Conservation (phyloP, 2,888 invertebrate species). For the Sinohyriopsis cumingii region DNA sequence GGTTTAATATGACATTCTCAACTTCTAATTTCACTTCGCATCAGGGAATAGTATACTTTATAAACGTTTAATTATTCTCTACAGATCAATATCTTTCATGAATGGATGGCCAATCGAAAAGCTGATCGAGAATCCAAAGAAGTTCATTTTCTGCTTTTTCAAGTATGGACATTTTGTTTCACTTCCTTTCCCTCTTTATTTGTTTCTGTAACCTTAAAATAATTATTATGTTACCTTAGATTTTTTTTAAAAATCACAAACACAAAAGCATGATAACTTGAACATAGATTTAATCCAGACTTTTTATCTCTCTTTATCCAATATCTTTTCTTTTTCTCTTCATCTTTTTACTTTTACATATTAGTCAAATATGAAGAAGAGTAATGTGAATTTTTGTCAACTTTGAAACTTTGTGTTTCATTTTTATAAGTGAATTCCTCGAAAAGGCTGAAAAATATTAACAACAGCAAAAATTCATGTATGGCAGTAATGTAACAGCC, state of each 20-base stretch:
- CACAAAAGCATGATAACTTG: background rate
- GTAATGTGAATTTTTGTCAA: too few species aligned
- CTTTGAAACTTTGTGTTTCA: too few species aligned
- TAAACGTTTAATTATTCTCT: constrained; percentile 3
- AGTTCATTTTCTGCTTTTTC: constrained; percentile 60
- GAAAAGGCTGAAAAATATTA: too few species aligned
- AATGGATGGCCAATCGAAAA: constrained; percentile 61
- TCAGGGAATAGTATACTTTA: background rate
- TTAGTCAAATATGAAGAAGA: too few species aligned
- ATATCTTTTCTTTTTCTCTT: too few species aligned
- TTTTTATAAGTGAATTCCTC: too few species aligned
- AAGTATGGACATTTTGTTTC: constrained; percentile 46
- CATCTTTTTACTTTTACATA: too few species aligned
- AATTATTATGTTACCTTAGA: background rate
- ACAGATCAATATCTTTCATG: constrained; percentile 52
- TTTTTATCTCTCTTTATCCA: background rate
- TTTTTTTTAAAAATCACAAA: background rate
- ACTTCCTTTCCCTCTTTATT: background rate
- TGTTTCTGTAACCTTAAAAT: background rate
- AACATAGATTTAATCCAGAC: background rate
- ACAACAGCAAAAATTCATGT: too few species aligned
- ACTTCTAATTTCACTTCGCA: too few species aligned
- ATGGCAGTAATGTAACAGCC: too few species aligned
- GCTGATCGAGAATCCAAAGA: constrained; percentile 56
- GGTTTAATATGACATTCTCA: too few species aligned